These are phyloP conservation scores for Perizoma affinitatum DNA, from an alignment of 2,888 invertebrate species.

Conservation along the genomic window DNA sequence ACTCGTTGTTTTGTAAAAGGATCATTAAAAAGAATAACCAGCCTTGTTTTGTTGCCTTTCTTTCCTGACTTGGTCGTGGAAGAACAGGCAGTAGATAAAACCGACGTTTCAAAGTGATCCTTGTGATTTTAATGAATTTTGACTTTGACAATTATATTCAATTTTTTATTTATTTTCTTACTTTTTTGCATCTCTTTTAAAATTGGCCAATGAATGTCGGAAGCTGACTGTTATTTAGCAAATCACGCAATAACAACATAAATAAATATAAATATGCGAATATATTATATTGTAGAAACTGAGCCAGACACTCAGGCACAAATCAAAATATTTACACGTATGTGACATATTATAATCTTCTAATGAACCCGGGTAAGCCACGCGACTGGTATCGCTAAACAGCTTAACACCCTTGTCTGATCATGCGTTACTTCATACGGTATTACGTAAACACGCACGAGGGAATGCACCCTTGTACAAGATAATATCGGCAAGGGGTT, in stretches of 20 bases:
- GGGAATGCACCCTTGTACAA: conserved; percentile 30
- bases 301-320: neutral
- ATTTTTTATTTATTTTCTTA: too few relatives aligned
- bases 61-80: too few relatives aligned
- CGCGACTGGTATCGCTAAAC: conserved; percentile 28
- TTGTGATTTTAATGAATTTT: too few relatives aligned
- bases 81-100: too few relatives aligned
- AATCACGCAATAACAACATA: too few relatives aligned
- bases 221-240: too few relatives aligned
- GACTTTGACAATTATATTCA: too few relatives aligned
- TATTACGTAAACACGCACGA: conserved; percentile 28
- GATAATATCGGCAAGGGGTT: neutral
- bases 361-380: conserved; percentile 7
- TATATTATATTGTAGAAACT: neutral
- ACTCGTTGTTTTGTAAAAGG: too few relatives aligned
- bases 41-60: too few relatives aligned
- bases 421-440: conserved; percentile 33
- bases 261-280: neutral
- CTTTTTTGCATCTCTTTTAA: too few relatives aligned
- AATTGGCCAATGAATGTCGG: neutral
- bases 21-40: too few relatives aligned
- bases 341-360: conserved; percentile 15
- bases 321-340: conserved; percentile 17
- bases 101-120: too few relatives aligned
- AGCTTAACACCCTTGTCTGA: conserved; percentile 26